Conservation (phyloP, 2,113 vertebrate species). For the Chauna torquata region DNA sequence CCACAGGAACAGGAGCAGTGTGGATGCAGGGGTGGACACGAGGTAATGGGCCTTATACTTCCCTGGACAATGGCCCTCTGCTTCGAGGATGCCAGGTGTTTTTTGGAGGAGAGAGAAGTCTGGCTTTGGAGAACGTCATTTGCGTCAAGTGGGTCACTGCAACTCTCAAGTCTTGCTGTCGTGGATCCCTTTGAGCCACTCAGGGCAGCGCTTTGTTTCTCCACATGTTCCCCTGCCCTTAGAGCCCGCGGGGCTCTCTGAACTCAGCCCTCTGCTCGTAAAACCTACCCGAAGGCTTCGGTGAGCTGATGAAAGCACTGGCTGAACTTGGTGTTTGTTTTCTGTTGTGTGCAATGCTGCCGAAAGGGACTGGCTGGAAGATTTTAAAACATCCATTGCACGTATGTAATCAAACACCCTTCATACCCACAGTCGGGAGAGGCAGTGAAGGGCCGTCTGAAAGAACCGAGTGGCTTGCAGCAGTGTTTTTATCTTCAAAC, state of each 20-base stretch:
- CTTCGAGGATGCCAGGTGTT: rapidly evolving
- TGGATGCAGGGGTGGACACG: not conserved
- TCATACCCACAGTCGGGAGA: not conserved
- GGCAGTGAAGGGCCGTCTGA: not conserved
- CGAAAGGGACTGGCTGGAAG: not conserved
- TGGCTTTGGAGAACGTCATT: not conserved
- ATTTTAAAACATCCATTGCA: not conserved
- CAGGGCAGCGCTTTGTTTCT: not conserved
- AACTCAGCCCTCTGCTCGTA: not conserved
- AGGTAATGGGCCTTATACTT: not conserved
- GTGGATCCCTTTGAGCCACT: not conserved
- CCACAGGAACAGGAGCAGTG: not conserved
- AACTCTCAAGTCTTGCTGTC: not conserved
- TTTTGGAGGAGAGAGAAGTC: not conserved
- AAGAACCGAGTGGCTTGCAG: not conserved
- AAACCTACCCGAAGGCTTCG: not conserved
- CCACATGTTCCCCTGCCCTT: not conserved
- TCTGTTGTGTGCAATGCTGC: not conserved
- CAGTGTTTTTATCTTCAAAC: conserved; percentile 16
- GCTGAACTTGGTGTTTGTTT: not conserved
- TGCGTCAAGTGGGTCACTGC: not conserved
- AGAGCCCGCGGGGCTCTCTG: rapidly evolving
- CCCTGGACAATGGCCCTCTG: not conserved
- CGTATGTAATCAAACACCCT: not conserved
- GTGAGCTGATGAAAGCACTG: not conserved